phyloP scores from a whole-genome alignment of 2,113 vertebrate species.

The Fukomys damarensis region DNA sequence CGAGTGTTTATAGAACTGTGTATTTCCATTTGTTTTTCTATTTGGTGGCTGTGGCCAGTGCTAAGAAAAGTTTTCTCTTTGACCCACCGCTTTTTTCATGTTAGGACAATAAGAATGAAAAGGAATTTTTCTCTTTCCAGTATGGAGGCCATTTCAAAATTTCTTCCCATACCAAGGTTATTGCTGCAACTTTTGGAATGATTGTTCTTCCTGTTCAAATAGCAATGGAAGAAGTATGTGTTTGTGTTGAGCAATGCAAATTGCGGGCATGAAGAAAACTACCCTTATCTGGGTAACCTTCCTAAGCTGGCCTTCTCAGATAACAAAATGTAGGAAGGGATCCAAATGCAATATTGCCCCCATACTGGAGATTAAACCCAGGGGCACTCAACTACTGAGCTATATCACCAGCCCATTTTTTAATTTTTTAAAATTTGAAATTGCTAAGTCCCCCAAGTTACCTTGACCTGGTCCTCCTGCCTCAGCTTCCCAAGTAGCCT shows the following conservation, averaged over 20 bases:
- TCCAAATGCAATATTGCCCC: conserved; percentile 26
- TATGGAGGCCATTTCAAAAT: not conserved
- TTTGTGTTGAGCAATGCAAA: conserved; percentile 34
- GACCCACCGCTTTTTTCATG: not conserved
- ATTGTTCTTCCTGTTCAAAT: not conserved
- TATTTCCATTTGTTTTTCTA: not conserved
- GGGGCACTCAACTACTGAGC: not conserved
- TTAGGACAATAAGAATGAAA: not conserved
- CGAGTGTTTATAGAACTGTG: not conserved
- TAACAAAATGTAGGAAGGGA: conserved; percentile 58
- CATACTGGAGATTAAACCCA: not conserved
- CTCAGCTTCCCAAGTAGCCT: not conserved
- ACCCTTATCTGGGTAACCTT: conserved; percentile 72
- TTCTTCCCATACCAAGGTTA: not conserved
- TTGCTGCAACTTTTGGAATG: not conserved
- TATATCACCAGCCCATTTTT: not conserved
- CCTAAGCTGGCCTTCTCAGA: conserved; percentile 74
- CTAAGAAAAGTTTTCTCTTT: not conserved
- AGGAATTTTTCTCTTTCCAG: not conserved
- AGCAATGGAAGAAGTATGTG: conserved; percentile 26
- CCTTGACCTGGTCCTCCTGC: not conserved
- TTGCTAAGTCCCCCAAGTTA: not conserved
- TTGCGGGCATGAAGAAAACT: conserved; percentile 6
- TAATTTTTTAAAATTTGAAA: not conserved
- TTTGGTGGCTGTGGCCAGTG: not conserved